Evolutionary conservation across 2,113 vertebrate genomes (phyloP), one percentile per base, ranked within the genome.

Genomic region (Mesembrinibis cayennensis): DNA sequence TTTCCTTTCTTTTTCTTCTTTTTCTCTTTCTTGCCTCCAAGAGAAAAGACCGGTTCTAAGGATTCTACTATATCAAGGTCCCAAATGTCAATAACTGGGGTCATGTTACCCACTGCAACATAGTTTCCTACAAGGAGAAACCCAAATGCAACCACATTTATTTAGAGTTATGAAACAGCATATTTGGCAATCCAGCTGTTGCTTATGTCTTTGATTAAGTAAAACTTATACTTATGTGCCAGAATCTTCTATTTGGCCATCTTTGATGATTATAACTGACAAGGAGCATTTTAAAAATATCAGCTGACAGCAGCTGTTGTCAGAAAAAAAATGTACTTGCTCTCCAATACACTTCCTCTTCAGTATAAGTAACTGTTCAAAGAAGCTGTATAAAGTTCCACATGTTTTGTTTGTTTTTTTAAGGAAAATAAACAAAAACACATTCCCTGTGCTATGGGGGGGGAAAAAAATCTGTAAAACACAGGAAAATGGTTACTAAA

Each of bases 41-140:
- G 98, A 14, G 99, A 99, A 97, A 99, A 99, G 59, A 98, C 99
- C 2, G 99, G 99, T 86, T 99, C 99, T 53, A 99, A 96, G 87
- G 99, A 99, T 90, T 99, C 99, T 34, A 99, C 99, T 90, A 99
- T 97, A 91, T 99, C 99, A 66, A 99, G 98, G 97, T 99, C 99
- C 99, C 99, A 99, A 50, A 99, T 97, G 25, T 99, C 99, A 59
- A 99, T 99, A 89, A 99, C 98, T 1, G 99, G 99, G 30, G 98
- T 99, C 99, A 99, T 99, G 96, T 98, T 99, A 82, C 99, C 99
- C 89, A 99, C 98, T 16, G 99, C 99, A 62, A 99, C 98, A 6
- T 99, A 99, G 97, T 99, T 99, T 49, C 98, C 99, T 99, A 83
- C 22, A 82, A 96, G 45, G 38, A 53, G 74, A 94, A 81, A 70